A percentile compares a stretch with the other conserved stretches of the same genome.
phyloP scores from a whole-genome alignment of 2,797 vertebrate species.

The Malacoctenus gilli region DNA sequence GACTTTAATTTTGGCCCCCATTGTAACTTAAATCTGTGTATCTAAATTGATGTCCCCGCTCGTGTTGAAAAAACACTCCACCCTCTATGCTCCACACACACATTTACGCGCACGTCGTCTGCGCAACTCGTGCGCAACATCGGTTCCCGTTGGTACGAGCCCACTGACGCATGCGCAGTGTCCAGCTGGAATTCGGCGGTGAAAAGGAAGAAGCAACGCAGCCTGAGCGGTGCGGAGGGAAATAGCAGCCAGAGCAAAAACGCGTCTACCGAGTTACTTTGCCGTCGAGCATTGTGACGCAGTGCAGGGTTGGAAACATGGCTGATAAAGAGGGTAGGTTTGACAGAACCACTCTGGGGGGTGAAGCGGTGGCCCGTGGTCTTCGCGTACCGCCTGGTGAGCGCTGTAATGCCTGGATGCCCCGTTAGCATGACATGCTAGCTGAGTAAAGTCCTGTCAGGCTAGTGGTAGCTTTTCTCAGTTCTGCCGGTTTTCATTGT shows the following conservation, averaged over 20 bases:
- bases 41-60: too few species aligned
- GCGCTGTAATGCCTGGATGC: not conserved
- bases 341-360: too few species aligned
- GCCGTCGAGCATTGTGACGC: slow-evolving; percentile 31
- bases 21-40: too few species aligned
- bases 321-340: slow-evolving; percentile 74
- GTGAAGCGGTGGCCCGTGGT: too few species aligned
- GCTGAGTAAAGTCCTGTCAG: not conserved
- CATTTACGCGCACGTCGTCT: slow-evolving; percentile 5
- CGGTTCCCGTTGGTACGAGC: not conserved
- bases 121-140: slow-evolving; percentile 16
- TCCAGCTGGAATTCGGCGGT: slow-evolving; percentile 44
- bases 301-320: slow-evolving; percentile 46
- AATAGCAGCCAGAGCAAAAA: not conserved
- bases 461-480: too few species aligned
- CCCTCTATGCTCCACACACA: too few species aligned
- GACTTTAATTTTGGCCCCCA: too few species aligned
- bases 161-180: slow-evolving; percentile 41
- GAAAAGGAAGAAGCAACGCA: slow-evolving; percentile 59
- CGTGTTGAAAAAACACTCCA: too few species aligned
- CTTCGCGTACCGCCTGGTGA: slow-evolving; percentile 40
- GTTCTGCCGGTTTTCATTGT: too few species aligned
- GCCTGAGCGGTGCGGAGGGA: not conserved
- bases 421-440: slow-evolving; percentile 54
- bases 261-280: slow-evolving; percentile 5